phyloP scores from a whole-genome alignment of 2,113 vertebrate genomes.

The Odontophorus gujanensis region DNA sequence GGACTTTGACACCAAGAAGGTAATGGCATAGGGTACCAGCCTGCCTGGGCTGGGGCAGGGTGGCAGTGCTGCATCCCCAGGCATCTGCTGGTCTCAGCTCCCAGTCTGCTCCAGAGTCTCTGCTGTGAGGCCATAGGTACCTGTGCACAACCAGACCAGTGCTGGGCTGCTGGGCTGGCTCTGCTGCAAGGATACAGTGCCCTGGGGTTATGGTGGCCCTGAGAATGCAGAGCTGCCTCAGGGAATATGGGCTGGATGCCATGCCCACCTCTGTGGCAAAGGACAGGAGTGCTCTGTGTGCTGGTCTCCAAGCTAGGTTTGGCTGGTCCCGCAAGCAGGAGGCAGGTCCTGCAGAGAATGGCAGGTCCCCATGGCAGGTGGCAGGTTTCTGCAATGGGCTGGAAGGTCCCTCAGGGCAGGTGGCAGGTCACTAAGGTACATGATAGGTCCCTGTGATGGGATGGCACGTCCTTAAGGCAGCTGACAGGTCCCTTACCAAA shows the following conservation, averaged over 20 bases:
- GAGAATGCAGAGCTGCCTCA: fast-evolving
- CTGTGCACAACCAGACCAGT: neutral
- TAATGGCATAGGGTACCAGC: neutral
- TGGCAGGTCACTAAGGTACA: too few species aligned
- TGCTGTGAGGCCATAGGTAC: neutral
- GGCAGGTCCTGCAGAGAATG: neutral
- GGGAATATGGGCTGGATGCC: neutral
- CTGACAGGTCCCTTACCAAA: neutral
- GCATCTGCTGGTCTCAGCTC: neutral
- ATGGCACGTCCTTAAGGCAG: neutral
- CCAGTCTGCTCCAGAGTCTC: neutral
- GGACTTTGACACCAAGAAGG: neutral
- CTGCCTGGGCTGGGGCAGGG: neutral
- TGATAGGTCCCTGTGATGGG: too few species aligned
- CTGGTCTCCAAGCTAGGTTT: neutral
- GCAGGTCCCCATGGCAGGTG: neutral
- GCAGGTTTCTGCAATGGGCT: too few species aligned
- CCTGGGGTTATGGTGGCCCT: fast-evolving
- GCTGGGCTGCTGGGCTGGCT: neutral
- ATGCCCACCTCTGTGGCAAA: fast-evolving
- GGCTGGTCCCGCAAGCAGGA: neutral
- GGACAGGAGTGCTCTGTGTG: fast-evolving
- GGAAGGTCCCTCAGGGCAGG: too few species aligned
- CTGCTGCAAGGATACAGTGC: neutral
- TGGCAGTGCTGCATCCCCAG: fast-evolving